Base-by-base conservation (phyloP, 1,140 invertebrate genomes). In the Oryctes rhinoceros region DNA sequence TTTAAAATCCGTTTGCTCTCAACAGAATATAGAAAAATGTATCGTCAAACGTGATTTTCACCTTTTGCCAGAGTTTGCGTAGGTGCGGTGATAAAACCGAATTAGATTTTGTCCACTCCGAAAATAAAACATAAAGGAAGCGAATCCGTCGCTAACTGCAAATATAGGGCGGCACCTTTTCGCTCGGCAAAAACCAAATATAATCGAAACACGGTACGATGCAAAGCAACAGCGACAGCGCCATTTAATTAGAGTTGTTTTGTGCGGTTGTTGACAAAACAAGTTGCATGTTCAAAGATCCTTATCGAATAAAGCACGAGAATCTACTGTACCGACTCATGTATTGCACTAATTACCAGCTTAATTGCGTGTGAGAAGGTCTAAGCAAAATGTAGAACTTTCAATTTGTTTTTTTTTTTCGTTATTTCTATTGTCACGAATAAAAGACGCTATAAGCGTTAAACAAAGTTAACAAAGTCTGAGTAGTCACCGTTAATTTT, bases 291-390 rank as follows among this genome's bases (percentile, higher is more conserved):
- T 20, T 67, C 30, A 67, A 35, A 67, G 65, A 67, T 67, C 65
- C 65, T 67, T 67, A 67, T 67, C 65, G 30, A 67, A 67, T 67
- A 67, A 67, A 67, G 65, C 65, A 67, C 65, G 65, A 67, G 18
- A 67, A 6, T 67, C 5, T 5, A 24, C 65, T 11, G 18, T 24
- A 24, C 65, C 18, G 24, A 35, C 20, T 35, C 4, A 4, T 35
- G 18, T 67, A 67, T 67, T 5, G 20, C 24, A 67, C 65, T 67
- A 67, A 67, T 20, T 67, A 67, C 9, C 9, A 18, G 18, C 13
- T 13, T 67, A 67, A 20, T 20, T 67, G 4, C 65, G 20, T 67
- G 65, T 24, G 65, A 67, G 65, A 3, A 24, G 18, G 53, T 59
- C n/a, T 59, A 59, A 59, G 18, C n/a, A 59, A 59, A 59, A 59